phyloP scores from a whole-genome alignment of 2,797 vertebrate genomes.

The Alectoris magna region DNA sequence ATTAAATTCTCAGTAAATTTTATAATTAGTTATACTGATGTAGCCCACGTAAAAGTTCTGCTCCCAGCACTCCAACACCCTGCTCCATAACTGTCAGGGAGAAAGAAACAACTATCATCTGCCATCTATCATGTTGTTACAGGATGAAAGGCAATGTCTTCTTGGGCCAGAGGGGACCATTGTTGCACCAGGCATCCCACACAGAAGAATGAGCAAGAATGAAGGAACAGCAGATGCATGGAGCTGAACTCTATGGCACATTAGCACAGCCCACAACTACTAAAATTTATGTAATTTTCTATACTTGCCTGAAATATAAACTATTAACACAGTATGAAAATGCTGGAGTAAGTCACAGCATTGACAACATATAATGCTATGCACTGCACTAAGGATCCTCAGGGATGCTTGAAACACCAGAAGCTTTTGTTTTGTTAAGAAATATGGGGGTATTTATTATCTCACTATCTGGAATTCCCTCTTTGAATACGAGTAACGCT shows the following conservation, averaged over 20 bases:
- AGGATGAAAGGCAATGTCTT: neutral
- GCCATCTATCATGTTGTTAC: neutral
- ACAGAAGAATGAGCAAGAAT: rapidly evolving
- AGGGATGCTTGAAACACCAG: neutral
- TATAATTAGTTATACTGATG: neutral
- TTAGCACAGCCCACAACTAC: neutral
- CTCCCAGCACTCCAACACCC: neutral
- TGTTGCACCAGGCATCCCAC: neutral
- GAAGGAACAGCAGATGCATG: neutral
- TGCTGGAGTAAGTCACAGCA: neutral
- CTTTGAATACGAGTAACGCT: neutral
- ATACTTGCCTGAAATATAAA: neutral
- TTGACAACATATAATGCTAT: neutral
- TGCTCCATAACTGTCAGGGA: neutral
- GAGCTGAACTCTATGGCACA: rapidly evolving
- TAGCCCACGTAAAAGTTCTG: neutral
- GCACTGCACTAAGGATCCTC: neutral
- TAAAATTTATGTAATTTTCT: neutral
- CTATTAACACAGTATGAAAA: neutral
- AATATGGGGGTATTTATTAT: neutral
- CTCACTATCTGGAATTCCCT: neutral
- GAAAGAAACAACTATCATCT: neutral
- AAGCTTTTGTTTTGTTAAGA: neutral
- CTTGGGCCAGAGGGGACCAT: neutral
- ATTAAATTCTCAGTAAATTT: neutral